These are phyloP conservation scores for Homarus gammarus DNA, from an alignment of 2,888 invertebrate genomes.

Conservation along the genomic window DNA sequence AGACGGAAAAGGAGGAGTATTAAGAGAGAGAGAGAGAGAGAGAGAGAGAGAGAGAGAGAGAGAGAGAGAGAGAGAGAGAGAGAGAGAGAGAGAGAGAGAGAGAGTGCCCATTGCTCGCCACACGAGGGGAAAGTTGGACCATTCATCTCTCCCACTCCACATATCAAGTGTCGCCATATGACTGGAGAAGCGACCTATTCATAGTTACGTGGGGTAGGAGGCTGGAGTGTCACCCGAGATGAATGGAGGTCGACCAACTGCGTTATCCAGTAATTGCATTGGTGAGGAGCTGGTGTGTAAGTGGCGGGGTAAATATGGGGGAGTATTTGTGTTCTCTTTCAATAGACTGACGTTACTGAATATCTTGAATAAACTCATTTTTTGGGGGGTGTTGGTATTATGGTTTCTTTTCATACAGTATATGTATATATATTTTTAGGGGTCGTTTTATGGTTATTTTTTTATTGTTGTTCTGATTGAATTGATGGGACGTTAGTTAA, in stretches of 20 bases:
- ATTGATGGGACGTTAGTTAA: too few relatives aligned
- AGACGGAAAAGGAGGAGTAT: too few relatives aligned
- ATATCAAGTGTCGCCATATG: slow-evolving; percentile 38
- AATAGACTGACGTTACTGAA: too few relatives aligned
- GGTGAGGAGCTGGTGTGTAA: slow-evolving; percentile 1
- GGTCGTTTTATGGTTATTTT: too few relatives aligned
- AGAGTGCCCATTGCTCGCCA: not conserved
- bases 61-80: not conserved
- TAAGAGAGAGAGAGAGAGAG: too few relatives aligned
- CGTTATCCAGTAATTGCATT: slow-evolving; percentile 18
- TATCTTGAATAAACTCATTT: too few relatives aligned
- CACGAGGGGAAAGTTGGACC: slow-evolving; percentile 23
- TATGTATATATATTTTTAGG: too few relatives aligned
- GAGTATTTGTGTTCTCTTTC: not conserved
- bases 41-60: not conserved
- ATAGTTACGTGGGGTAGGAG: not conserved
- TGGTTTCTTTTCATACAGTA: too few relatives aligned
- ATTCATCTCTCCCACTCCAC: slow-evolving; percentile 14
- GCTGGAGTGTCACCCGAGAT: not conserved
- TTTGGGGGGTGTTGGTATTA: too few relatives aligned
- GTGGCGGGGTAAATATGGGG: not conserved
- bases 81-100: not conserved
- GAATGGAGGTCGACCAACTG: slow-evolving; percentile 23
- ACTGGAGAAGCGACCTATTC: slow-evolving; percentile 21
- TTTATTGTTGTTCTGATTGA: too few relatives aligned